Percentiles rank a stretch among this genome's conserved stretches.
Evolutionary conservation across 2,888 invertebrate genomes (phyloP).

Genomic region (Epinotia bilunana): DNA sequence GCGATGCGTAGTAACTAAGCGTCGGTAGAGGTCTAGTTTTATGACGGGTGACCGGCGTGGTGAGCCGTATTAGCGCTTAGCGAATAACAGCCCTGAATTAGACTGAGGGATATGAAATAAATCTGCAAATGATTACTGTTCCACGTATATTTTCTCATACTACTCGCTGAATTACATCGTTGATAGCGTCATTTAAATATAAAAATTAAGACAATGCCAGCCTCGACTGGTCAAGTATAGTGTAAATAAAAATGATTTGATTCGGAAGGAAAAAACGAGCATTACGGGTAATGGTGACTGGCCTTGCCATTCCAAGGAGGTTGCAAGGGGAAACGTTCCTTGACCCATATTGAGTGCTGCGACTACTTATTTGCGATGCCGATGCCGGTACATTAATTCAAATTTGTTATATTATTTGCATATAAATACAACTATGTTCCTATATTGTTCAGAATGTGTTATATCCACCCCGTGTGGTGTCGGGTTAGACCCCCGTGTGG

Average conservation of each 20-base stretch:
- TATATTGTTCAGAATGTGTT: too few species aligned
- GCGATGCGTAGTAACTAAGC: too few species aligned
- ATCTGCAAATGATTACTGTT: not conserved
- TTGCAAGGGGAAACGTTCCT: conserved; percentile 81
- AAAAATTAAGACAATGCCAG: conserved; percentile 23
- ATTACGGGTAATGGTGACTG: conserved; percentile 73
- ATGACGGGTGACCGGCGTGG: too few species aligned
- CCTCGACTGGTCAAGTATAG: conserved; percentile 70
- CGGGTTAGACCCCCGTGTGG: too few species aligned
- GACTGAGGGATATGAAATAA: not conserved
- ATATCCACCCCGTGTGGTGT: too few species aligned
- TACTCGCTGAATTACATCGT: not conserved
- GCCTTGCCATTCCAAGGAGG: conserved; percentile 78
- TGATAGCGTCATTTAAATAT: not conserved
- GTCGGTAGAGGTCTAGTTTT: too few species aligned
- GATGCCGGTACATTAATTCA: conserved; percentile 20
- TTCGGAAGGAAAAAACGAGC: conserved; percentile 73
- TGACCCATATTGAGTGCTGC: conserved; percentile 72
- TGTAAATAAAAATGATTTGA: conserved; percentile 83
- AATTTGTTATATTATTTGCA: not conserved
- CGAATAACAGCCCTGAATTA: too few species aligned
- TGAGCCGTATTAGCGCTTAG: too few species aligned
- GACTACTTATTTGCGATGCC: conserved; percentile 48
- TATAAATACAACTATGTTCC: too few species aligned
- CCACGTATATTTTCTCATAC: not conserved